Conservation (phyloP, 2,113 vertebrate species). For the Melanostigma gelatinosum region DNA sequence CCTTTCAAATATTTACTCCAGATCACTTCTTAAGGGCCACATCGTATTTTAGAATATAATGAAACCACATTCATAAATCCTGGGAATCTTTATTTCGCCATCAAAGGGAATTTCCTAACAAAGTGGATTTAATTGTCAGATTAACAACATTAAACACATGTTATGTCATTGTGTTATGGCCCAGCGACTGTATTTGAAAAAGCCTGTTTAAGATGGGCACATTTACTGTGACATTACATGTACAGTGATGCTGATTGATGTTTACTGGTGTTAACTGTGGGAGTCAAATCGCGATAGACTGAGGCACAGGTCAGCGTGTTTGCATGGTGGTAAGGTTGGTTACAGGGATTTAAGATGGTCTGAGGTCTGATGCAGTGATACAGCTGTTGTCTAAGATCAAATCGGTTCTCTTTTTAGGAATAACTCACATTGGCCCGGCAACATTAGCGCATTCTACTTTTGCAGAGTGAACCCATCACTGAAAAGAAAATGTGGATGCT, state of each 20-base stretch:
- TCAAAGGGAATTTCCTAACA: neutral
- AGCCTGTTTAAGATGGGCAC: slow-evolving; percentile 22
- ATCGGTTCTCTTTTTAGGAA: neutral
- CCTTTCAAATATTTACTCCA: neutral
- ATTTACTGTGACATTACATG: slow-evolving; percentile 49
- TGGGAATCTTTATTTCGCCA: neutral
- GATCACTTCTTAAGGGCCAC: neutral
- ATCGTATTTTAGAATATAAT: neutral
- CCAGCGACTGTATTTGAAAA: slow-evolving; percentile 26
- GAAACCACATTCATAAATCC: neutral
- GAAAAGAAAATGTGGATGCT: neutral
- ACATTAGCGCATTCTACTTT: neutral
- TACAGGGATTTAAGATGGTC: neutral
- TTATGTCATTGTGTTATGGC: slow-evolving; percentile 16
- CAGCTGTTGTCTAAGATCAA: neutral
- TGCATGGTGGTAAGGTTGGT: neutral
- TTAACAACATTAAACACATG: slow-evolving; percentile 2
- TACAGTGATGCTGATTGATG: slow-evolving; percentile 44
- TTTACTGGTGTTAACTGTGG: slow-evolving; percentile 24
- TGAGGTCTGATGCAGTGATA: neutral
- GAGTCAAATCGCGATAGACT: slow-evolving; percentile 36
- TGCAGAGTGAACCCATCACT: neutral
- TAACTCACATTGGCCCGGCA: neutral
- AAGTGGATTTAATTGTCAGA: neutral
- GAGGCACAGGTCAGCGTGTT: slow-evolving; percentile 27